Evolutionary conservation across 2,797 vertebrate species (phyloP).

Genomic region (Monodelphis domestica): DNA sequence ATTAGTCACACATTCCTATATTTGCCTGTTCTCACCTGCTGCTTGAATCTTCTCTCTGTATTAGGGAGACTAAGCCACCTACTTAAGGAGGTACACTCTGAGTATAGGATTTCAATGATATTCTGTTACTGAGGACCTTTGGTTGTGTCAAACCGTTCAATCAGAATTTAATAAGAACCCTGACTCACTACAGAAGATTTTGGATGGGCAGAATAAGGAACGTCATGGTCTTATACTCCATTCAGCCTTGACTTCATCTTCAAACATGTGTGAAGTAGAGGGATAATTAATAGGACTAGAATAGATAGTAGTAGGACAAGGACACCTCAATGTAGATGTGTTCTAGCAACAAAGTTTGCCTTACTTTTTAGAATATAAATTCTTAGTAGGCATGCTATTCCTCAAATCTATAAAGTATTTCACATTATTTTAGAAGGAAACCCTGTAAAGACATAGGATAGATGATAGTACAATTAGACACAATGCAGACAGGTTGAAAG

Average conservation of each 20-base stretch:
- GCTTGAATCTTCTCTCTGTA: neutral
- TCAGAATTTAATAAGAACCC: neutral
- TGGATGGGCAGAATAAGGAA: neutral
- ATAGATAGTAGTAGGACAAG: too few species aligned
- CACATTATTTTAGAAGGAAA: neutral
- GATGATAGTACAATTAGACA: neutral
- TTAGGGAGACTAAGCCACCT: neutral
- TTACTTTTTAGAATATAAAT: neutral
- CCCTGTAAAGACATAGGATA: neutral
- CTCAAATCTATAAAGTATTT: neutral
- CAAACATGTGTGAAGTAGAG: too few species aligned
- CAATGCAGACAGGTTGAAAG: neutral
- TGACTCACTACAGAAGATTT: neutral
- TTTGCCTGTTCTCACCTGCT: constrained; percentile 26
- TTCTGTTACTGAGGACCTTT: neutral
- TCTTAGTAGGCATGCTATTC: neutral
- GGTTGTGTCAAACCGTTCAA: neutral
- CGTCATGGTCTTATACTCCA: neutral
- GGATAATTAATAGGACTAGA: too few species aligned
- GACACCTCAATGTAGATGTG: neutral
- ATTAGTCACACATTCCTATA: neutral
- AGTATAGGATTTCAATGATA: constrained; percentile 28
- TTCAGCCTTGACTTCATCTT: neutral
- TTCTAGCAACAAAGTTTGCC: neutral
- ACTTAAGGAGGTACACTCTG: neutral